Conservation (phyloP, 2,888 invertebrate species). For the Nemoura dubitans region DNA sequence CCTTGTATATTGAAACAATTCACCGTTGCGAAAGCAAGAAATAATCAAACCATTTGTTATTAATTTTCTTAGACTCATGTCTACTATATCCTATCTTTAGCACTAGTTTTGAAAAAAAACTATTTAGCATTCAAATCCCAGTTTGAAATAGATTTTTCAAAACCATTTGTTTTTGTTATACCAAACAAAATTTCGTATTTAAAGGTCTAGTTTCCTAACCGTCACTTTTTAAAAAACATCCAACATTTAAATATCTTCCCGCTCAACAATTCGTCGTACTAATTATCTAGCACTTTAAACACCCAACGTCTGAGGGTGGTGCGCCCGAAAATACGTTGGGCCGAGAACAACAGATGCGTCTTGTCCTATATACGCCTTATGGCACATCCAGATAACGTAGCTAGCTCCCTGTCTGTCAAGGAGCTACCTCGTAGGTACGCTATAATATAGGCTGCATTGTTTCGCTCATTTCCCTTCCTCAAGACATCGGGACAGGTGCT, state of each 20-base stretch:
- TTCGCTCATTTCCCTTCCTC: not conserved
- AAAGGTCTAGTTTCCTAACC: not conserved
- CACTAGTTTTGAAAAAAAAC: no score
- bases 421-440: no score
- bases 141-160: no score
- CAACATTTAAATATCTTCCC: not conserved
- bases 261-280: not conserved
- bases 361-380: not conserved
- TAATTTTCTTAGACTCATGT: no score
- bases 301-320: no score
- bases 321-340: not conserved
- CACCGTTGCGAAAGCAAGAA: no score
- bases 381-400: not conserved
- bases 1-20: no score
- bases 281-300: not conserved
- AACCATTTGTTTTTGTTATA: no score
- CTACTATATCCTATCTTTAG: no score
- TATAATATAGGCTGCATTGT: not conserved
- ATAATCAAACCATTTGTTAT: no score
- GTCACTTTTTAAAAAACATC: not conserved
- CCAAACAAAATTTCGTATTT: not conserved
- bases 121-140: no score
- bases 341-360: not conserved
- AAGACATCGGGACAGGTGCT: not conserved
- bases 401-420: not conserved